phyloP scores from a whole-genome alignment of 1,140 invertebrate species.

The Dendroctonus valens region DNA sequence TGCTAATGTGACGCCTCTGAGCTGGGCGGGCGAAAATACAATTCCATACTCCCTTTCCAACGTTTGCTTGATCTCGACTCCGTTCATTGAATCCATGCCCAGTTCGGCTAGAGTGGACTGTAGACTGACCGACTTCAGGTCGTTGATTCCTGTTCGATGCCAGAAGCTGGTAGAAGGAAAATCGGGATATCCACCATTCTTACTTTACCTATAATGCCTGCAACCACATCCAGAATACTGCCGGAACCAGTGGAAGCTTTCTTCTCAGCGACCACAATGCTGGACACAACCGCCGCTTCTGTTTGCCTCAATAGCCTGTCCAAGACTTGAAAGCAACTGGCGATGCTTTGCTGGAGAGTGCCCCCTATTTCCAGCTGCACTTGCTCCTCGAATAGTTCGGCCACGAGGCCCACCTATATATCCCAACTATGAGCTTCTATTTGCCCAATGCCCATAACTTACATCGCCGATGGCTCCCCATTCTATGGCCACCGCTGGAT shows the following conservation, averaged over 20 bases:
- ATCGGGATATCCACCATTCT: too few relatives aligned
- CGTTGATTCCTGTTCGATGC: conserved; percentile 17
- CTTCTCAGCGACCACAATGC: conserved; percentile 78
- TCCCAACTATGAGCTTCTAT: background rate
- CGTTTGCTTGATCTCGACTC: conserved; percentile 74
- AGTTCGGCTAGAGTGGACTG: conserved; percentile 74
- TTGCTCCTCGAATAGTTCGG: conserved; percentile 79
- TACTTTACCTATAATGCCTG: conserved; percentile 58
- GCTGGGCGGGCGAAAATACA: conserved; percentile 59
- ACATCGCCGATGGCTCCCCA: conserved; percentile 73
- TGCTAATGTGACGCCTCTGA: conserved; percentile 52
- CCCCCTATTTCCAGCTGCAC: conserved; percentile 75
- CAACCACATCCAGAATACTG: conserved; percentile 64
- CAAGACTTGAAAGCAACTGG: conserved; percentile 69
- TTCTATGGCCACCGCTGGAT: conserved; percentile 67
- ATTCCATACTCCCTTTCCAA: conserved; percentile 65
- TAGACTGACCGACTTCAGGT: conserved; percentile 53
- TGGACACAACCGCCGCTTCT: conserved; percentile 65
- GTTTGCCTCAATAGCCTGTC: conserved; percentile 69
- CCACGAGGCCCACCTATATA: conserved; percentile 64
- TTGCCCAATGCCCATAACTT: conserved; percentile 27
- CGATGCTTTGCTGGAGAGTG: conserved; percentile 82
- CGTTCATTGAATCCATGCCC: conserved; percentile 88
- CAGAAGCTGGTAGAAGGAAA: too few relatives aligned
- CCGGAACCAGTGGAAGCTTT: conserved; percentile 55